These are phyloP conservation scores for Microtus pennsylvanicus DNA, from an alignment of 2,113 vertebrate genomes.

Conservation along the genomic window DNA sequence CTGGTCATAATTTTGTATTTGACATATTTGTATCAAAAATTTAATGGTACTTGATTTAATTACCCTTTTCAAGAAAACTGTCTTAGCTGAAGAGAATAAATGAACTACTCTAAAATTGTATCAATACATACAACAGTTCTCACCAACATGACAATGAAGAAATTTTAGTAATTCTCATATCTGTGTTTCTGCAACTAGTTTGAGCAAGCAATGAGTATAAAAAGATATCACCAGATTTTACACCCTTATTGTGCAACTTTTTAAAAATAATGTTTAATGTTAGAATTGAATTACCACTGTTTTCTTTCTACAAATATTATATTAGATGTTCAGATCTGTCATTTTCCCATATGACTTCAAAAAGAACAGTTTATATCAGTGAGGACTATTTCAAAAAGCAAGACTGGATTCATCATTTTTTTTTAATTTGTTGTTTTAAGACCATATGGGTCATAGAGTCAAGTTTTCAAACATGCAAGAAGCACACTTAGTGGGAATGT, in stretches of 20 bases:
- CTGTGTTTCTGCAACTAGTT: not conserved
- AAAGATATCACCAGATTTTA: not conserved
- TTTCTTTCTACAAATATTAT: not conserved
- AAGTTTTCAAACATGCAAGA: not conserved
- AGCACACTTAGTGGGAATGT: not conserved
- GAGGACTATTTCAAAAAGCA: not conserved
- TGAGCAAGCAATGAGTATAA: not conserved
- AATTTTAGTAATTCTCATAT: not conserved
- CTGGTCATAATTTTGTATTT: not conserved
- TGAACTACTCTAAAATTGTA: constrained; percentile 34
- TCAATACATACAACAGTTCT: not conserved
- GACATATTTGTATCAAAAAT: not conserved
- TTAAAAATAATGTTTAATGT: not conserved
- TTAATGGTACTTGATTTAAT: not conserved
- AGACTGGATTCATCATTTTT: not conserved
- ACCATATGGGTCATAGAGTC: not conserved
- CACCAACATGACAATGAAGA: not conserved
- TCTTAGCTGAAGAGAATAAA: constrained; percentile 29
- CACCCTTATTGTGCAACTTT: not conserved
- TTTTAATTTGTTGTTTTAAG: not conserved
- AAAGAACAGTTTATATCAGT: not conserved
- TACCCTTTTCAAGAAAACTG: not conserved
- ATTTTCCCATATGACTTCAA: not conserved
- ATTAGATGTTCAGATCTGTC: not conserved
- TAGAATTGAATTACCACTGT: not conserved